A percentile compares a stretch with the other conserved stretches of the same genome.
Evolutionary conservation across 1,140 invertebrate species (phyloP).

Genomic region (Drosophila nannoptera): DNA sequence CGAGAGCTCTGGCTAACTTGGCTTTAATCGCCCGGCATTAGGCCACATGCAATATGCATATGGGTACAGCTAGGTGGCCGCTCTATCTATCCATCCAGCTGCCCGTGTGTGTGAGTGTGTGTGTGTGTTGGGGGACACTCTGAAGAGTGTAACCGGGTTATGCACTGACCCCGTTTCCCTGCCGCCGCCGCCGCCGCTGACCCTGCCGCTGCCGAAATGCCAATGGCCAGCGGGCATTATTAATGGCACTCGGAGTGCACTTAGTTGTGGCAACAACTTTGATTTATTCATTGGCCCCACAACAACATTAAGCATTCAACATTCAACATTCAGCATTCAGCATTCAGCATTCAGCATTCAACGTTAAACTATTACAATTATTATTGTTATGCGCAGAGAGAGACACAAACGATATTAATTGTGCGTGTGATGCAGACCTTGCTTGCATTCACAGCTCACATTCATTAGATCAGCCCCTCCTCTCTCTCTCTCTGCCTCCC

Average conservation of each 20-base stretch:
- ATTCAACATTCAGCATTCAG: constrained; percentile 1
- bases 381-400: constrained; percentile 29
- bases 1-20: constrained; percentile 29
- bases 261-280: constrained; percentile 45
- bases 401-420: background rate
- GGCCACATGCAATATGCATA: constrained; percentile 46
- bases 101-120: background rate
- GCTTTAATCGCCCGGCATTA: constrained; percentile 50
- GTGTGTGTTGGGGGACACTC: background rate
- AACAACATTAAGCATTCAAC: background rate
- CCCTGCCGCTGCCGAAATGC: constrained; percentile 22
- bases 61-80: constrained; percentile 1
- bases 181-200: background rate
- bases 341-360: constrained; percentile 4
- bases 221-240: constrained; percentile 43
- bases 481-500: background rate
- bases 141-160: constrained; percentile 30
- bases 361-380: constrained; percentile 36
- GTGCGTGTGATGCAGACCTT: background rate
- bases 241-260: constrained; percentile 44
- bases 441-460: background rate
- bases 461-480: background rate
- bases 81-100: background rate
- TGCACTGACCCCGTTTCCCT: constrained; percentile 32
- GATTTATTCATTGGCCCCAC: constrained; percentile 39